Evolutionary conservation across 1,140 invertebrate genomes (phyloP), one percentile per base, ranked within the genome.

Genomic region (Ceratoteleas bidentatus): DNA sequence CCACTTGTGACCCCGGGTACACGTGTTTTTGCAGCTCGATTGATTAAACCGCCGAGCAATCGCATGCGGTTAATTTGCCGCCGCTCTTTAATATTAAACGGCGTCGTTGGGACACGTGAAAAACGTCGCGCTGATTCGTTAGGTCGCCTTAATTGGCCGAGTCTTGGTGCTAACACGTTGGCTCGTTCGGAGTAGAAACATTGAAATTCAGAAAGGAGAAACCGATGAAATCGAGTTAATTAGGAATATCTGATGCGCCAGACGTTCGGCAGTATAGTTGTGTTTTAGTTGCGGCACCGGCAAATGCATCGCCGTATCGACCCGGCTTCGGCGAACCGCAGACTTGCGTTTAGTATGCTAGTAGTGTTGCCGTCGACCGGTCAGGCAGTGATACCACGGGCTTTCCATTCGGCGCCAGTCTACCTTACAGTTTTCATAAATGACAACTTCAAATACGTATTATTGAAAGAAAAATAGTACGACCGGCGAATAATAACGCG

Each of bases 331-430:
- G 80, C 61, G 45, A 73, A 85, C 84, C 85, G 81, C 86, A 84
- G 81, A 70, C 72, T 84, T 62, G 64, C 73, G 79, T 85, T 90
- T 88, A 89, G 85, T 89, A 89, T 88, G 86, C 88, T 66, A 87
- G 68, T 85, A 65, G 83, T 85, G 85, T 87, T 83, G 73, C 75
- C 72, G 57, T 68, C 62, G 81, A 81, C 74, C 80, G 84, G 84
- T 87, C 87, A 85, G 83, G 83, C 86, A 83, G 68, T 73, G 76
- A 73, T 77, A 76, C 66, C 32, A 53, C 50, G 61, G 45, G 54
- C 34, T 70, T 78, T 72, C 34, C 49, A 61, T 61, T 47, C 60
- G 66, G 68, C 68, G 69, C 65, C 69, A 76, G 47, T 76, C 69
- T 81, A 64, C 50, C 53, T 75, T 74, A 64, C 77, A 68, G 56